Percentiles rank a stretch among this genome's conserved stretches.
Conservation (phyloP, 1,140 invertebrate genomes). For the Heliconius nattereri region DNA sequence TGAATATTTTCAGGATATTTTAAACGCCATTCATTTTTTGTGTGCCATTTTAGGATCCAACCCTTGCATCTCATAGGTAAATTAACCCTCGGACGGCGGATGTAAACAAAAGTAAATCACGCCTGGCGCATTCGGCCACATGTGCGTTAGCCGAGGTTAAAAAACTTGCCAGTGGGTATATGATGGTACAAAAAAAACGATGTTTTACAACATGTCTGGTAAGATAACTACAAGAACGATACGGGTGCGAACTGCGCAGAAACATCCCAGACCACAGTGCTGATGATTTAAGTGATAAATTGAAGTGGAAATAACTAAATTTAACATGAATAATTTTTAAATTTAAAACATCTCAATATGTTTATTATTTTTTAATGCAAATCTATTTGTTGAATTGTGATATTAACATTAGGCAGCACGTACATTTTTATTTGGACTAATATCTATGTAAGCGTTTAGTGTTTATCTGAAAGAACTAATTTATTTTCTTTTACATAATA, state of each 20-base stretch:
- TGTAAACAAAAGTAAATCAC: conserved; percentile 71
- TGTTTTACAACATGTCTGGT: conserved; percentile 58
- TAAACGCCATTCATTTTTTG: conserved; percentile 38
- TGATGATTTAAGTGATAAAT: conserved; percentile 38
- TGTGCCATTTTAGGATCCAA: conserved; percentile 50
- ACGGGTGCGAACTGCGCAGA: conserved; percentile 46
- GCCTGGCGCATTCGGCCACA: conserved; percentile 51
- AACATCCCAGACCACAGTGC: conserved; percentile 40
- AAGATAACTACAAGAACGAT: conserved; percentile 45
- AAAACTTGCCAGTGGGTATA: conserved; percentile 52
- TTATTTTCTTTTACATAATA: conserved; percentile 16
- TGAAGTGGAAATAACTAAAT: conserved; percentile 26
- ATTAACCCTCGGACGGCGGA: conserved; percentile 66
- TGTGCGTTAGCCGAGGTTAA: conserved; percentile 61
- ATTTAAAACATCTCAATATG: neutral
- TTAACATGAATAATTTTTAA: conserved; percentile 16
- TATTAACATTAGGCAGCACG: neutral
- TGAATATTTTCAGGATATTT: conserved; percentile 15
- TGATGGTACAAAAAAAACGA: conserved; percentile 49
- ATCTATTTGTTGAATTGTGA: neutral
- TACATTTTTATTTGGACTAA: too few species aligned
- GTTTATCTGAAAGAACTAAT: neutral
- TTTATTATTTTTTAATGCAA: neutral
- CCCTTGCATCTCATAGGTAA: conserved; percentile 56
- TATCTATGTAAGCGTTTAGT: neutral